A percentile compares a stretch with the other conserved stretches of the same genome.
These are phyloP conservation scores for Desmodus rotundus DNA, from an alignment of 2,113 vertebrate species.

Conservation along the genomic window DNA sequence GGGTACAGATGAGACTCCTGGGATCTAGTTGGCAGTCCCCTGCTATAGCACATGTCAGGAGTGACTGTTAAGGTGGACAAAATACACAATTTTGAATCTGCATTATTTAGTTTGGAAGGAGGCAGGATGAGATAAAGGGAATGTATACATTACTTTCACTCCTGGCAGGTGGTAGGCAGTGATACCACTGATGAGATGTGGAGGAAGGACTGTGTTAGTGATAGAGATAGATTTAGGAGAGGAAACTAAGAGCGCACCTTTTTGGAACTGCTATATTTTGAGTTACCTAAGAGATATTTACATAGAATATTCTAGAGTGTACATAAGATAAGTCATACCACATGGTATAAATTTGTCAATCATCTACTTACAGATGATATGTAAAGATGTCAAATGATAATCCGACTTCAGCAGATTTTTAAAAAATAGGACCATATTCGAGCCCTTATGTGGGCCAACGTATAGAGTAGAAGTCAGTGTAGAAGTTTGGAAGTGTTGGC, in stretches of 20 bases:
- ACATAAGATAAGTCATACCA: neutral
- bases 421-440: neutral
- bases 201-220: neutral
- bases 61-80: neutral
- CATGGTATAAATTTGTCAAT: neutral
- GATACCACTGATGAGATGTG: neutral
- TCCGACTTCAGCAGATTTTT: neutral
- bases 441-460: neutral
- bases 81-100: neutral
- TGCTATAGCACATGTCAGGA: neutral
- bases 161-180: too few relatives aligned
- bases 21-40: neutral
- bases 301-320: neutral
- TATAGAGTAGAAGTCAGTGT: too few relatives aligned
- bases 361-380: neutral
- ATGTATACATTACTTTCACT: neutral
- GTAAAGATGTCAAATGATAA: neutral
- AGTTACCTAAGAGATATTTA: neutral
- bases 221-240: neutral
- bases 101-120: neutral
- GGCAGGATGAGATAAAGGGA: neutral
- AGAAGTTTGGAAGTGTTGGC: neutral
- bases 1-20: neutral
- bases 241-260: neutral
- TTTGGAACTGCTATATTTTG: neutral